Conservation (phyloP, 2,797 vertebrate species). For the Garrulus glandarius region DNA sequence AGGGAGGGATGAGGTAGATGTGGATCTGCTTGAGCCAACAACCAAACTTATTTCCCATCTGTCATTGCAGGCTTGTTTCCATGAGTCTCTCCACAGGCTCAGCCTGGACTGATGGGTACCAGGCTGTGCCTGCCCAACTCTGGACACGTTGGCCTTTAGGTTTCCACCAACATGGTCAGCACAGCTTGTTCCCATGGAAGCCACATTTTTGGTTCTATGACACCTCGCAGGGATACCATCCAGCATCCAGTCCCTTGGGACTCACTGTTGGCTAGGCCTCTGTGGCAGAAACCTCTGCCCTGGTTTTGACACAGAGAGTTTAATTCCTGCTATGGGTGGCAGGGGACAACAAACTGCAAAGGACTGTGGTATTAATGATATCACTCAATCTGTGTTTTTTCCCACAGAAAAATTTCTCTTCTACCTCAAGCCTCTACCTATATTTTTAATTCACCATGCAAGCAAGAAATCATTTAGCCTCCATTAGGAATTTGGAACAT, state of each 20-base stretch:
- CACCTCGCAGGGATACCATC: not conserved
- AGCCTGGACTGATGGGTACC: not conserved
- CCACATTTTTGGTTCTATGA: not conserved
- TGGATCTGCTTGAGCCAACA: not conserved
- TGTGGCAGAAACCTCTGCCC: not conserved
- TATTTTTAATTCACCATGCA: not conserved
- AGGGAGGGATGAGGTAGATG: not conserved
- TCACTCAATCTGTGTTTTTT: not conserved
- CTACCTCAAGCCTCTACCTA: not conserved
- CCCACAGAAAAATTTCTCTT: not conserved
- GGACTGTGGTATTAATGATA: not conserved
- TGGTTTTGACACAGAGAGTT: not conserved
- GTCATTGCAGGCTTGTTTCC: rapidly evolving
- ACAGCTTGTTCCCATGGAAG: not conserved
- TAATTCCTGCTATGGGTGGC: not conserved
- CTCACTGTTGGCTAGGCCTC: not conserved
- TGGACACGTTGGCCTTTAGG: rapidly evolving
- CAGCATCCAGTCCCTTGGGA: not conserved
- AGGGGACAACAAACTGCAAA: not conserved
- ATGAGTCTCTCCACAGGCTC: not conserved
- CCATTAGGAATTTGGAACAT: not conserved
- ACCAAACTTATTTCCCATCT: not conserved
- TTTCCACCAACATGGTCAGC: not conserved
- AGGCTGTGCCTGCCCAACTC: not conserved
- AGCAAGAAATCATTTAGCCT: not conserved